Percentiles rank a stretch among this genome's conserved stretches.
Conservation (phyloP, 2,888 invertebrate genomes). For the Lottia gigantea region DNA sequence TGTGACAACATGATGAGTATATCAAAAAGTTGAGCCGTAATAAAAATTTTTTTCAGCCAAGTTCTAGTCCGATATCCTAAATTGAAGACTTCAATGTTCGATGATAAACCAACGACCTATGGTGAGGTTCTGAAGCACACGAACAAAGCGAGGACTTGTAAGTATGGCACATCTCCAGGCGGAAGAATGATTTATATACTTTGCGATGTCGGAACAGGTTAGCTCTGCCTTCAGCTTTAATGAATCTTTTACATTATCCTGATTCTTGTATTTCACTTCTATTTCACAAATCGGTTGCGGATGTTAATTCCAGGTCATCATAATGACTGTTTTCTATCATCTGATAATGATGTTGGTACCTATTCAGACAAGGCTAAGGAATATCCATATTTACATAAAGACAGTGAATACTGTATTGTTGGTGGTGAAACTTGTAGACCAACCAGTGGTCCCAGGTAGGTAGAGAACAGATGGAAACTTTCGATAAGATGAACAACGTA, state of each 20-base stretch:
- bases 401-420: slow-evolving; percentile 18
- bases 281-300: too few species aligned
- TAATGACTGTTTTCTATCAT: slow-evolving; percentile 26
- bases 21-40: too few species aligned
- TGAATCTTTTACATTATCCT: too few species aligned
- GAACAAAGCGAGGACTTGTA: slow-evolving; percentile 18
- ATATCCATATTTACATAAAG: slow-evolving; percentile 19
- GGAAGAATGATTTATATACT: too few species aligned
- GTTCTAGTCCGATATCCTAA: slow-evolving; percentile 20
- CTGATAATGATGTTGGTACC: slow-evolving; percentile 23
- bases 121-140: slow-evolving; percentile 16
- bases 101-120: slow-evolving; percentile 15
- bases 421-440: slow-evolving; percentile 24
- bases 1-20: too few species aligned
- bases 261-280: too few species aligned
- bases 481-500: too few species aligned
- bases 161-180: too few species aligned
- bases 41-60: slow-evolving; percentile 12
- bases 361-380: slow-evolving; percentile 15
- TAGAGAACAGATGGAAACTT: too few species aligned
- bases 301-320: slow-evolving; percentile 15
- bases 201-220: too few species aligned
- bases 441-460: too few species aligned
- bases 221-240: too few species aligned
- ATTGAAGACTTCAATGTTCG: slow-evolving; percentile 12